phyloP scores from a whole-genome alignment of 2,888 invertebrate species.

The Hipparchia semele region DNA sequence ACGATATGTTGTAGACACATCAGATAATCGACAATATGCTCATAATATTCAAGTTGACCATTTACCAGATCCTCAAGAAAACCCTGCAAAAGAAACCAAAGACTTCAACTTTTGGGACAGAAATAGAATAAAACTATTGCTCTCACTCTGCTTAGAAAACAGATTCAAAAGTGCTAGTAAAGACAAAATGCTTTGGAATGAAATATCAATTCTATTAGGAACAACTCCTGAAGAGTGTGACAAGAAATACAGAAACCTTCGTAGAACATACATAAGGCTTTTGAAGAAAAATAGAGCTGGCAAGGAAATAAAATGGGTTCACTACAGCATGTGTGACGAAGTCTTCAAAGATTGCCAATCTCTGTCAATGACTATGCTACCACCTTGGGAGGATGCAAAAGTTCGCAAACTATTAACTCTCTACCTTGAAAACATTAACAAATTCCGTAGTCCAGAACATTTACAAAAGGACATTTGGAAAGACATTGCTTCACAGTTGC shows the following conservation, averaged over 20 bases:
- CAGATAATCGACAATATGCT: constrained; percentile 62
- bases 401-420: constrained; percentile 61
- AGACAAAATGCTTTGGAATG: constrained; percentile 61
- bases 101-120: constrained; percentile 69
- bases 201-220: constrained; percentile 61
- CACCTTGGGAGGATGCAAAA: constrained; percentile 72
- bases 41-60: constrained; percentile 53
- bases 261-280: constrained; percentile 69
- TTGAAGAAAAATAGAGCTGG: constrained; percentile 69
- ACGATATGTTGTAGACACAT: constrained; percentile 61
- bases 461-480: constrained; percentile 75
- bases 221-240: constrained; percentile 65
- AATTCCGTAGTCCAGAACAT: constrained; percentile 59
- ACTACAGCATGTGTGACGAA: constrained; percentile 68
- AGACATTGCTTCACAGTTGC: constrained; percentile 64
- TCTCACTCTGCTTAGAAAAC: constrained; percentile 64
- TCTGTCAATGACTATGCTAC: constrained; percentile 56
- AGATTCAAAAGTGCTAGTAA: constrained; percentile 53
- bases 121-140: constrained; percentile 64
- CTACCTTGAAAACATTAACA: constrained; percentile 67
- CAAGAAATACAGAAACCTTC: constrained; percentile 67
- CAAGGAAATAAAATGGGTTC: constrained; percentile 73
- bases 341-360: constrained; percentile 70
- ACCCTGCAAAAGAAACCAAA: constrained; percentile 49
- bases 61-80: constrained; percentile 46